Evolutionary conservation across 2,888 invertebrate genomes (phyloP), one percentile per base, ranked within the genome.

Genomic region (Drosophila aldrichi): DNA sequence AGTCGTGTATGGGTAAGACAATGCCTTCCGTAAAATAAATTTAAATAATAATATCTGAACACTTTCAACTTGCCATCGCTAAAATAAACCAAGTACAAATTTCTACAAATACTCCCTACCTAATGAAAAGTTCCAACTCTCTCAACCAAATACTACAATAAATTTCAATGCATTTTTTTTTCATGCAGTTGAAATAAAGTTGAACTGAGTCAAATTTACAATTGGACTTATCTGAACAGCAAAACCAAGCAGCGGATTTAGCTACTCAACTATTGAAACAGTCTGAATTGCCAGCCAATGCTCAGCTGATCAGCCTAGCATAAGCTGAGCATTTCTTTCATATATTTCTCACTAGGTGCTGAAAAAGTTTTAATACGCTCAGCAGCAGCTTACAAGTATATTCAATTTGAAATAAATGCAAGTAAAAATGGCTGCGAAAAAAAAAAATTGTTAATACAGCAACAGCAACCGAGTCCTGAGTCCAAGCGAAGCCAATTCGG

Each of bases 401-500:
- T 80, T 80, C 71, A 66, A 77, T 80, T 77, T 76, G 63, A 70
- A 71, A 76, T 67, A 71, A 75, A 76, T 67, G 66, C 77, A 64
- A 64, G 58, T 51, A 70, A 54, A 54, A 68, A 20, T 43, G 14
- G 20, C 9, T 3, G 14, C 1, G 12, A 18, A 20, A 60, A 49
- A 41, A 18, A 25, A 25, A 25, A 25, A 18, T 57, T 59, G 72
- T 77, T 63, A 79, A 76, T 62, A 80, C 70, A 66, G 57, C 74
- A 52, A 18, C 25, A n/a, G 20, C 51, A 22, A 1, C 12, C 18
- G 8, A 44, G 61, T 55, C 52, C 46, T 64, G 63, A 48, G 52
- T 59, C 34, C 68, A 38, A 57, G 73, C 56, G 40, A 63, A 32
- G 38, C 66, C 77, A 76, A 81, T 81, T 63, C 70, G 70, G 80